Conservation (phyloP, 1,140 invertebrate species). For the Drosophila jambulina region DNA sequence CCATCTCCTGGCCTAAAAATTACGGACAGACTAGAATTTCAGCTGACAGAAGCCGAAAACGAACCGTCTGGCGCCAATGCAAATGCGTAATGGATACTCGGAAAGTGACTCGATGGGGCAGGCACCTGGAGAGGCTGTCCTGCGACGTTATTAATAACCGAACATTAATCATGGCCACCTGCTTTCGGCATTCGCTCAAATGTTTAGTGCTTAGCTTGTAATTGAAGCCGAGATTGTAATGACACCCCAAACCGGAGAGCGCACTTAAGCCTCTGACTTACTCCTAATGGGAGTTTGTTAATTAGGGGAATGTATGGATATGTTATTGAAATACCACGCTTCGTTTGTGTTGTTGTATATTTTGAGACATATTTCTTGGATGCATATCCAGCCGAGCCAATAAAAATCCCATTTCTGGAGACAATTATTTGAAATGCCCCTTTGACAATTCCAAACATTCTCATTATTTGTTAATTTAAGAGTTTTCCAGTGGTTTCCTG, state of each 20-base stretch:
- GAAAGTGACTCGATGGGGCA: conserved; percentile 67
- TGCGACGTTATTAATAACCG: conserved; percentile 67
- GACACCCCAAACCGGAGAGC: conserved; percentile 34
- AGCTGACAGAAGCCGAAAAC: background rate
- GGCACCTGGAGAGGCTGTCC: conserved; percentile 49
- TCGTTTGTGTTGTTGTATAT: background rate
- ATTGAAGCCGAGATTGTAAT: conserved; percentile 59
- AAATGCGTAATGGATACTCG: conserved; percentile 73
- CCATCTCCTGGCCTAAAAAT: conserved; percentile 5
- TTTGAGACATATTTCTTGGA: no score
- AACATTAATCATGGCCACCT: conserved; percentile 68
- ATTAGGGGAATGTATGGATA: conserved; percentile 15
- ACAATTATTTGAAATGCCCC: background rate
- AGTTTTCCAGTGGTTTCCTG: conserved; percentile 27
- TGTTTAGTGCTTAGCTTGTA: conserved; percentile 65
- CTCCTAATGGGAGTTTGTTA: conserved; percentile 26
- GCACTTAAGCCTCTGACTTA: conserved; percentile 15
- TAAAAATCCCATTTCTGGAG: background rate
- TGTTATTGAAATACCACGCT: background rate
- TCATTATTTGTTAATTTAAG: conserved; percentile 23
- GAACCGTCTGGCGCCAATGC: conserved; percentile 57
- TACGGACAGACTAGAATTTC: conserved; percentile 35
- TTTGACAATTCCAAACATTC: conserved; percentile 1
- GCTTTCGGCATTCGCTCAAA: conserved; percentile 45
- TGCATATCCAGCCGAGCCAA: background rate